Evolutionary conservation across 1,140 invertebrate genomes (phyloP).

Genomic region (Tetragonula clypearis): DNA sequence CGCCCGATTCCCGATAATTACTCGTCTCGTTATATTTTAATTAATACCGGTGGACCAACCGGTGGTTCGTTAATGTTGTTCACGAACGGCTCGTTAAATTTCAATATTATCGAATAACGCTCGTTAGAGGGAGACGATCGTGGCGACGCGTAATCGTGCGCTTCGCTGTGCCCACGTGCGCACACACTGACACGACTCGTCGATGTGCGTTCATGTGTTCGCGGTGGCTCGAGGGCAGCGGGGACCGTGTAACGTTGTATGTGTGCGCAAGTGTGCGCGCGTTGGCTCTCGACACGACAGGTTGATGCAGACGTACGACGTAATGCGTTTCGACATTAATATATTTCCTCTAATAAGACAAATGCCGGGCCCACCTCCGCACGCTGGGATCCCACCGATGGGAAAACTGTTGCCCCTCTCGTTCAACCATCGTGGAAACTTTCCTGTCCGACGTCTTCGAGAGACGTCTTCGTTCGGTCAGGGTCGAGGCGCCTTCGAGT

Average conservation of each 20-base stretch:
- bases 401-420: conserved; percentile 55
- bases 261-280: conserved; percentile 10
- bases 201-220: background rate
- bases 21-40: conserved; percentile 81
- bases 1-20: conserved; percentile 77
- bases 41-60: conserved; percentile 72
- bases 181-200: background rate
- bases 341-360: conserved; percentile 70
- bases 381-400: conserved; percentile 21
- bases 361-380: conserved; percentile 56
- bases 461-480: conserved; percentile 12
- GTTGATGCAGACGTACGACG: conserved; percentile 65
- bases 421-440: conserved; percentile 61
- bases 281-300: conserved; percentile 43
- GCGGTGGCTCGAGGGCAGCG: conserved; percentile 16
- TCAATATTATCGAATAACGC: conserved; percentile 78
- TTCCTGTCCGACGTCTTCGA: conserved; percentile 33
- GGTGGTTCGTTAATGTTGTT: conserved; percentile 77
- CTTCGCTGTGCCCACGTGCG: conserved; percentile 36
- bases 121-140: conserved; percentile 69
- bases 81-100: conserved; percentile 78
- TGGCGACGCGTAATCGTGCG: conserved; percentile 58
- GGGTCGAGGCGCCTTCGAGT: conserved; percentile 47
- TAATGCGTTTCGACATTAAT: conserved; percentile 68
- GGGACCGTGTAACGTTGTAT: background rate